These are phyloP conservation scores for Rhagoletis pomonella DNA, from an alignment of 1,140 invertebrate genomes.

Conservation along the genomic window DNA sequence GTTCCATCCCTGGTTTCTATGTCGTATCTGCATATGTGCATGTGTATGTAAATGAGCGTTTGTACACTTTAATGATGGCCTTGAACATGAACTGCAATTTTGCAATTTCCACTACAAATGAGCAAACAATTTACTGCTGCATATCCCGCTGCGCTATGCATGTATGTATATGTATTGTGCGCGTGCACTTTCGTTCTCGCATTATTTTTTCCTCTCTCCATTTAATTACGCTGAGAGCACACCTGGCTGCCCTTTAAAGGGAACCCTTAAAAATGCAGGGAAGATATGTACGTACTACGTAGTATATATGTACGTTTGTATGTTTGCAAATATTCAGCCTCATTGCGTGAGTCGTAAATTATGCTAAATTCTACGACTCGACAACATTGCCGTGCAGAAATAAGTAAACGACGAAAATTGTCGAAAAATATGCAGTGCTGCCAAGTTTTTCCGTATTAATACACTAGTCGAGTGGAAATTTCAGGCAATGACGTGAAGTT, in stretches of 20 bases:
- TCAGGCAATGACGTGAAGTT: too few species aligned
- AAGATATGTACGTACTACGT: background rate
- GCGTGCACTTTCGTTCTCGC: background rate
- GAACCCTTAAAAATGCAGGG: constrained; percentile 22
- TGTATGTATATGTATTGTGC: background rate
- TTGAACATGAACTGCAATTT: constrained; percentile 74
- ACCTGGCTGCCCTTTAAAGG: background rate
- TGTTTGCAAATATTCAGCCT: too few species aligned
- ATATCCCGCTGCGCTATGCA: background rate
- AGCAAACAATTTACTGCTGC: background rate
- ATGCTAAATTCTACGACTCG: too few species aligned
- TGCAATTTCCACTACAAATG: constrained; percentile 57
- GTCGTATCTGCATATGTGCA: background rate
- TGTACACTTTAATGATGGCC: constrained; percentile 61
- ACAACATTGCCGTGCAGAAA: too few species aligned
- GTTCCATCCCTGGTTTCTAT: too few species aligned
- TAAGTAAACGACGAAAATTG: too few species aligned
- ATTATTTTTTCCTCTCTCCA: background rate
- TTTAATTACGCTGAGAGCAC: background rate
- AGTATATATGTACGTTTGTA: too few species aligned
- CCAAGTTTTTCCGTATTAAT: too few species aligned
- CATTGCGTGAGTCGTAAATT: too few species aligned
- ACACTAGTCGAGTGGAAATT: too few species aligned
- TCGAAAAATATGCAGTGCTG: too few species aligned
- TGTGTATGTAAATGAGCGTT: background rate